Base-by-base conservation (phyloP, 2,113 vertebrate species). In the Chaenogobius annularis region DNA sequence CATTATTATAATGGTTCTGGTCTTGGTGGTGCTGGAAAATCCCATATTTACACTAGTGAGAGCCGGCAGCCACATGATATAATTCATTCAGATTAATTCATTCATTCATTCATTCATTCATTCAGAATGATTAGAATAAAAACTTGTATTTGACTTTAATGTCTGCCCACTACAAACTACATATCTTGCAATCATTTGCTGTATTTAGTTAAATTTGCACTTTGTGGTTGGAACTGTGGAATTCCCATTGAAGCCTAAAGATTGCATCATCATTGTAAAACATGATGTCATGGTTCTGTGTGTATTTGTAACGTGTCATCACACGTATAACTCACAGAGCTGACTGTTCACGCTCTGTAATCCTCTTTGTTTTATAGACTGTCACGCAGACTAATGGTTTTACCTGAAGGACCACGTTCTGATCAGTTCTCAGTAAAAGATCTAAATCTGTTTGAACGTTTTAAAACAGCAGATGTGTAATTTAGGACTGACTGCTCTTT, bases 331-430 rank as follows among this genome's bases (percentile, higher is more conserved):
- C 84, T 77, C 79, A 78, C 70, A 76, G 68, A 63, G 1, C 58
- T 46, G 61, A 69, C 77, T 79, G 61, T 13, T 66, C 71, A 61
- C 55, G 43, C 50, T 65, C 40, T 79, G 73, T 74, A 44, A 79
- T 48, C 20, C 58, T 72, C 69, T 58, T 73, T 68, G 83, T 71
- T 83, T 89, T 80, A 80, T 74, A 66, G 74, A 65, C 84, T 40
- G 37, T 40, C 37, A 58, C 50, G 58, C 2, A 15, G 48, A 63
- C 73, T 75, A 78, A 78, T 68, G 73, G 67, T 65, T 83, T 78
- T 71, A 55, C 78, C 61, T 62, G 77, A 70, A 80, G 73, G 75
- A 73, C 48, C 22, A 40, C 50, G 19, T 65, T 50, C 23, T 78
- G 52, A 59, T 80, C 58, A 72, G 63, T 63, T 69, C 48, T 48